phyloP scores from a whole-genome alignment of 2,888 invertebrate genomes.

The Myathropa florea region DNA sequence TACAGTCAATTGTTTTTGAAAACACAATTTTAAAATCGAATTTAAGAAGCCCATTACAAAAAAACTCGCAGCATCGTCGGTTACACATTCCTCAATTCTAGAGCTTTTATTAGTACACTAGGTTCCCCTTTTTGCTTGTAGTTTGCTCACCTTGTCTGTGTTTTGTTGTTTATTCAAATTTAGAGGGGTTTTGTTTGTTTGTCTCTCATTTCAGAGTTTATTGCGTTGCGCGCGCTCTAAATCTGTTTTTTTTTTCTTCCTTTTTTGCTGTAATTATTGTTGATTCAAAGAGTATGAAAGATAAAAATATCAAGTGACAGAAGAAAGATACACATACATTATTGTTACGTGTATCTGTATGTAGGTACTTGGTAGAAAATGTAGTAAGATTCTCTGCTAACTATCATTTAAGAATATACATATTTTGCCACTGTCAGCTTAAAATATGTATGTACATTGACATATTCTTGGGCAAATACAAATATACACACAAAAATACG shows the following conservation, averaged over 20 bases:
- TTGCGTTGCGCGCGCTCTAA: constrained; percentile 65
- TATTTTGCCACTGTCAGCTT: not conserved
- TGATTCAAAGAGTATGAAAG: constrained; percentile 27
- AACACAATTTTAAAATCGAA: not conserved
- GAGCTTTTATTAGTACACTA: constrained; percentile 32
- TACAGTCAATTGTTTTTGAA: not conserved
- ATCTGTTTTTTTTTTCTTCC: not conserved
- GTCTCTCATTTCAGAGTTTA: constrained; percentile 59
- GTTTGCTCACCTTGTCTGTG: constrained; percentile 44
- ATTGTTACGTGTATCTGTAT: not conserved
- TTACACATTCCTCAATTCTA: not conserved
- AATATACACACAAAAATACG: not conserved
- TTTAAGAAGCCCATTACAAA: not conserved
- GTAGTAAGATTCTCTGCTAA: not conserved
- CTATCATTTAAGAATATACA: not conserved
- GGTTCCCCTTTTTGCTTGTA: constrained; percentile 30
- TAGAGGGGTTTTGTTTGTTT: constrained; percentile 65
- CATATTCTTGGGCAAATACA: not conserved
- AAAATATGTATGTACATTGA: too few relatives aligned
- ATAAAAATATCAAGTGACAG: constrained; percentile 14
- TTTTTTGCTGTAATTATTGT: constrained; percentile 41
- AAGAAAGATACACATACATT: not conserved
- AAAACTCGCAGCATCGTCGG: not conserved
- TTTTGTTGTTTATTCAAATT: constrained; percentile 65
- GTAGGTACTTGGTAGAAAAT: not conserved